Evolutionary conservation across 2,113 vertebrate genomes (phyloP).

Genomic region (Apistogramma diplotaenia): DNA sequence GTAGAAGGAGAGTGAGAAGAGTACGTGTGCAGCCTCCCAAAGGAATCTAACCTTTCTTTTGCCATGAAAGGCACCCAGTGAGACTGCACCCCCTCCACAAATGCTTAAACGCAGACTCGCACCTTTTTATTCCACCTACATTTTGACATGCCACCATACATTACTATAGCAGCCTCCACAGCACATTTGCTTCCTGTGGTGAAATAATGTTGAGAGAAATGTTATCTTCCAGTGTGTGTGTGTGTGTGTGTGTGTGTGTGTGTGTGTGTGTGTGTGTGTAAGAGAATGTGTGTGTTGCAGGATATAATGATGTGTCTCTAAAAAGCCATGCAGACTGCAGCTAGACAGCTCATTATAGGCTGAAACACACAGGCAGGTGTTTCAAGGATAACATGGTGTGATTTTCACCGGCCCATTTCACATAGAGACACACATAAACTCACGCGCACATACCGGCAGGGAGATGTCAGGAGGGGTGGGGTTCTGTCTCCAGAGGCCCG

Average conservation of each 20-base stretch:
- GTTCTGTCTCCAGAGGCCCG: slow-evolving; percentile 51
- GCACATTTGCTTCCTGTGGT: slow-evolving; percentile 11
- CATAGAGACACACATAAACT: slow-evolving; percentile 39
- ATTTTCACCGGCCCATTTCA: slow-evolving; percentile 66
- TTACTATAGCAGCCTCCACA: not conserved
- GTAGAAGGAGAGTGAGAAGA: not conserved
- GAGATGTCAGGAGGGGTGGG: slow-evolving; percentile 46
- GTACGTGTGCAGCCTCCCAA: slow-evolving; percentile 49
- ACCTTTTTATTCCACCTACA: slow-evolving; percentile 27
- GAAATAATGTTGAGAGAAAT: slow-evolving; percentile 33
- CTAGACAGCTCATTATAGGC: slow-evolving; percentile 71
- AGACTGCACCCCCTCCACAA: slow-evolving; percentile 25
- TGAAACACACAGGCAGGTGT: slow-evolving; percentile 71
- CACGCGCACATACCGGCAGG: slow-evolving; percentile 14
- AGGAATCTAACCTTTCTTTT: slow-evolving; percentile 68
- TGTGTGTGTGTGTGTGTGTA: slow-evolving; percentile 9
- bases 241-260: not conserved
- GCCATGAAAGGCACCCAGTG: slow-evolving; percentile 47
- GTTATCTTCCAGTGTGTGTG: not conserved
- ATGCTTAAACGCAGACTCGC: slow-evolving; percentile 2
- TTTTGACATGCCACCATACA: not conserved
- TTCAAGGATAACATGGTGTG: slow-evolving; percentile 59
- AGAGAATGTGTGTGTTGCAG: slow-evolving; percentile 9
- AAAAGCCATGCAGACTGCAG: slow-evolving; percentile 60
- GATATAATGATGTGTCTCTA: slow-evolving; percentile 64